Conservation (phyloP, 1,140 invertebrate genomes). For the Calephelis virginiensis region DNA sequence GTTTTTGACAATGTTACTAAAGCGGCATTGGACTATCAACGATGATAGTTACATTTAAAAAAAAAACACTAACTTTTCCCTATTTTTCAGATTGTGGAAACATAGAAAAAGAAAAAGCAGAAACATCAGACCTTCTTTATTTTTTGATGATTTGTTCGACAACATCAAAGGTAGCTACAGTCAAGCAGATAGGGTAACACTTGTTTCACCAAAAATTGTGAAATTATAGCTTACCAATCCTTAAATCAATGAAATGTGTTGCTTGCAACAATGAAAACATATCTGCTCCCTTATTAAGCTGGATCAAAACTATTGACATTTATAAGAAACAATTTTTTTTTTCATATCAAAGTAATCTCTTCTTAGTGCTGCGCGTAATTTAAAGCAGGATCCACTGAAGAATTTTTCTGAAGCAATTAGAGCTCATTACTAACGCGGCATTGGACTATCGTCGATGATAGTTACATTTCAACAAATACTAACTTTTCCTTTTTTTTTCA, state of each 20-base stretch:
- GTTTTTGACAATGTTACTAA: too few species aligned
- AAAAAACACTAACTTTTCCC: too few species aligned
- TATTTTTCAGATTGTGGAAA: too few species aligned
- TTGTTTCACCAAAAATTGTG: neutral
- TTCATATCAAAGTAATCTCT: neutral
- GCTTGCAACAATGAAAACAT: too few species aligned
- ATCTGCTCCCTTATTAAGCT: neutral
- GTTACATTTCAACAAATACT: too few species aligned
- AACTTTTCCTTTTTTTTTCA: too few species aligned
- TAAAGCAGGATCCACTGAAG: conserved; percentile 10
- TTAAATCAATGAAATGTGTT: neutral
- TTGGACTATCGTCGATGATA: too few species aligned
- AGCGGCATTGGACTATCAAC: too few species aligned
- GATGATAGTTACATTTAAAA: too few species aligned
- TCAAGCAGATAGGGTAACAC: neutral
- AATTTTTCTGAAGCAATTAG: neutral
- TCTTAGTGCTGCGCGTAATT: neutral
- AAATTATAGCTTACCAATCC: neutral
- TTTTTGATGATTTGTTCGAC: neutral
- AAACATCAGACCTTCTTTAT: neutral
- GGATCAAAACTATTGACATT: conserved; percentile 11
- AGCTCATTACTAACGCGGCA: too few species aligned
- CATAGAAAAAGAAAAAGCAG: too few species aligned
- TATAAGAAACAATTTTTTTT: neutral
- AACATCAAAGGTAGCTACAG: neutral